Evolutionary conservation across 2,797 vertebrate genomes (phyloP), one percentile per base, ranked within the genome.

Genomic region (Linurgus olivaceus): DNA sequence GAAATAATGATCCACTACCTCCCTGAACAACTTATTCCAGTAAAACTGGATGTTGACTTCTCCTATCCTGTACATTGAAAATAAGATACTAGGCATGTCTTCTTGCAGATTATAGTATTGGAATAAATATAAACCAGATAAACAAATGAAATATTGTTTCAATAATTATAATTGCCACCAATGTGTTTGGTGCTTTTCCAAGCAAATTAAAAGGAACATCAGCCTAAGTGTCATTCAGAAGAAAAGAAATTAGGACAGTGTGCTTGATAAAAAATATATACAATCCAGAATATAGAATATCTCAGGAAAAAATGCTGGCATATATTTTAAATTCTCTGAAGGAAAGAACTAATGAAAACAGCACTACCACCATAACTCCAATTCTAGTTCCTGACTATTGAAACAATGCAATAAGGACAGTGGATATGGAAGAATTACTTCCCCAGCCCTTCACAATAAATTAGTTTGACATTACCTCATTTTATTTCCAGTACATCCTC

Each of bases 81-180:
- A 31, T 25, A 66, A 40, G 25, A 44, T 35, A 45, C 2, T 38
- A 48, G 3, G 3, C 10, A 48, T 0, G 0, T 55, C 89, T 31
- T 40, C 31, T 50, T 74, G 42, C 9, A 59, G 18, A 35, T 71
- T 67, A 35, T 23, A 20, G 9, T 54, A 62, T 7, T 70, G 14
- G 10, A 78, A 33, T 67, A 71, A 74, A 57, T n/a, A 61, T 25
- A 58, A 61, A 59, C 17, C 57, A 38, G 25, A 70, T 38, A n/a
- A 80, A 44, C 7, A 76, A 68, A 57, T 61, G 0, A 54, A 70
- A 65, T 29, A 66, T 40, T 70, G 9, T 7, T 88, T 66, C 47
- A 37, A 51, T 40, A 63, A 33, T 76, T 93, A 11, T 63, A 68
- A n/a, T n/a, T 63, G 11, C 3, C 47, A 11, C 7, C 24, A 3